Evolutionary conservation across 2,888 invertebrate genomes (phyloP).

Genomic region (Mantis religiosa): DNA sequence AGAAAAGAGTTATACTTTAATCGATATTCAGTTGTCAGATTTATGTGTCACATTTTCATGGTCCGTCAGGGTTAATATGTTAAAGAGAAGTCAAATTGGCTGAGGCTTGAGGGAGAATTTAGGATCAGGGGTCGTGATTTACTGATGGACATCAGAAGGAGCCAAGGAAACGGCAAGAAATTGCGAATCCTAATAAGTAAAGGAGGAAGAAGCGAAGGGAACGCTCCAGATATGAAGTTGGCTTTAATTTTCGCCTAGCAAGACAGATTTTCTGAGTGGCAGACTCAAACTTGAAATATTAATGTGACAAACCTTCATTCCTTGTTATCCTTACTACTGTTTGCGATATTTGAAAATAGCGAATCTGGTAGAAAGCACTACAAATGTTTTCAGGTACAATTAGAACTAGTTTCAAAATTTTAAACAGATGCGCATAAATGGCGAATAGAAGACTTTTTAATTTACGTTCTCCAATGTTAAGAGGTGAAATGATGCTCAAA

Average conservation of each 20-base stretch:
- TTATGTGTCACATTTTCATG: slow-evolving; percentile 28
- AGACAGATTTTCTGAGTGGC: background rate
- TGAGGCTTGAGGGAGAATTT: slow-evolving; percentile 1
- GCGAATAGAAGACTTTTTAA: too few species aligned
- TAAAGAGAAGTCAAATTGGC: background rate
- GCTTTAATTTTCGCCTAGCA: background rate
- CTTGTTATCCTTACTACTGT: background rate
- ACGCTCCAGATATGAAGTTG: background rate
- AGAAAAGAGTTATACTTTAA: slow-evolving; percentile 29
- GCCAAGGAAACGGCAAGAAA: background rate
- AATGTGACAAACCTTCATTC: background rate
- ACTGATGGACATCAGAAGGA: background rate
- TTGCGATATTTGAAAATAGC: background rate
- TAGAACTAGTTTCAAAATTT: too few species aligned
- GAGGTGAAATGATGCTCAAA: too few species aligned
- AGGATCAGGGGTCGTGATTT: slow-evolving; percentile 25
- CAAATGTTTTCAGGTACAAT: too few species aligned
- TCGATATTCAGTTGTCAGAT: slow-evolving; percentile 28
- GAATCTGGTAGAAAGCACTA: background rate
- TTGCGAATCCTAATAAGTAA: background rate
- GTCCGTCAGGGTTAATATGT: slow-evolving; percentile 20
- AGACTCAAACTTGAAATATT: background rate
- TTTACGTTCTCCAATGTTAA: too few species aligned
- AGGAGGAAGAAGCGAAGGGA: background rate
- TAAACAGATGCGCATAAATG: too few species aligned